Evolutionary conservation across 2,113 vertebrate genomes (phyloP).

Genomic region (Pardalotus punctatus): DNA sequence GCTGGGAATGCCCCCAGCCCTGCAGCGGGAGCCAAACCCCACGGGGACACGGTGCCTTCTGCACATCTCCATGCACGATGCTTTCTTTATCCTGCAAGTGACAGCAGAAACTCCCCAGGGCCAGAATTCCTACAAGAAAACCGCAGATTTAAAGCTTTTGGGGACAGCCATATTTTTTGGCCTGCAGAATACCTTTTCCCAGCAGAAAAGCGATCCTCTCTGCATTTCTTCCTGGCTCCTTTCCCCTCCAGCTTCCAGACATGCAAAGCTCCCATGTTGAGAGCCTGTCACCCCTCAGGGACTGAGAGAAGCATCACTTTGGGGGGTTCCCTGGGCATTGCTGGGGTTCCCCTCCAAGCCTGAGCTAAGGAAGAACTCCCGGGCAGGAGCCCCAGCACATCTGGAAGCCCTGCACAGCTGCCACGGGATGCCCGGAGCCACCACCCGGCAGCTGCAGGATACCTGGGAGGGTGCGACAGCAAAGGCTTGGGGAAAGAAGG

Average conservation of each 20-base stretch:
- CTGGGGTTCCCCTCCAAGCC: neutral
- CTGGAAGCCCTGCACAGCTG: neutral
- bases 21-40: neutral
- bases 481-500: neutral
- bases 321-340: neutral
- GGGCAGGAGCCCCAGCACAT: neutral
- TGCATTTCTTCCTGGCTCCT: neutral
- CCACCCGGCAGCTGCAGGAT: neutral
- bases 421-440: neutral
- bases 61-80: fast-evolving
- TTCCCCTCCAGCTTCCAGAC: neutral
- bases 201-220: neutral
- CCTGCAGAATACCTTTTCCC: neutral
- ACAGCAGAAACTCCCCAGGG: neutral
- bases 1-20: neutral
- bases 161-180: neutral
- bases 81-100: neutral
- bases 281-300: neutral
- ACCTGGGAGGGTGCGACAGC: neutral
- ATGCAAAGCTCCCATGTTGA: neutral
- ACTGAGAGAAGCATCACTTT: neutral
- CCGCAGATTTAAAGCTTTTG: neutral
- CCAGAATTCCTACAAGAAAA: neutral
- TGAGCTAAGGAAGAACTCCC: neutral
- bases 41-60: fast-evolving